These are phyloP conservation scores for Neotoma lepida DNA, from an alignment of 2,113 vertebrate species.

Conservation along the genomic window DNA sequence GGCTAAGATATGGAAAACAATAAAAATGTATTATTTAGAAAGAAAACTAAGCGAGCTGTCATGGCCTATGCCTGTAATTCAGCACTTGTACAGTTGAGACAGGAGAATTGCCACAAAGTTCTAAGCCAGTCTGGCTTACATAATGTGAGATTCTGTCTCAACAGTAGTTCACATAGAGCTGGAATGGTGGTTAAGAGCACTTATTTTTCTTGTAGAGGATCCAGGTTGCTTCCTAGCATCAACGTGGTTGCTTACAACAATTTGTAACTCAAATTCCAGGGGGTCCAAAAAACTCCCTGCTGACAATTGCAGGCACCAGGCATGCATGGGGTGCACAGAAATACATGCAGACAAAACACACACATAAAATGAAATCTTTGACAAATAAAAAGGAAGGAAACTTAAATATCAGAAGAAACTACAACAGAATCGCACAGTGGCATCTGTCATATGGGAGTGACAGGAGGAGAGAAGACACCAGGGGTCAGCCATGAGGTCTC, in stretches of 20 bases:
- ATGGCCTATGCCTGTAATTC: background rate
- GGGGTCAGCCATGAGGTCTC: fast-evolving
- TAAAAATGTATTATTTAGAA: background rate
- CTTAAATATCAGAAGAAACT: background rate
- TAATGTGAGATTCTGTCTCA: background rate
- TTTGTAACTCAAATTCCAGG: background rate
- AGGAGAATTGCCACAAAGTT: background rate
- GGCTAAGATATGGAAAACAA: background rate
- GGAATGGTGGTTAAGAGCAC: background rate
- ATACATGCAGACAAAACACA: background rate
- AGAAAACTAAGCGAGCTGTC: background rate
- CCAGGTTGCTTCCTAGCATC: background rate
- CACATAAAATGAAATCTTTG: background rate
- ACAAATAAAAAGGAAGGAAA: background rate
- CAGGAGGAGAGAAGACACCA: fast-evolving
- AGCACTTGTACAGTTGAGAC: background rate
- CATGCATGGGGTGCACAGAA: background rate
- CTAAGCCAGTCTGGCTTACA: background rate
- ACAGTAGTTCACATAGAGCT: background rate
- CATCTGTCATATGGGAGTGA: background rate
- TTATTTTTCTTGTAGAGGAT: background rate
- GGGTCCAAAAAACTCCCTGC: no score
- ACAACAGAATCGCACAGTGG: background rate
- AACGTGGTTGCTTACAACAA: background rate
- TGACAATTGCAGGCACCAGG: no score